Conservation (phyloP, 2,113 vertebrate genomes). For the Eulacestoma nigropectus region DNA sequence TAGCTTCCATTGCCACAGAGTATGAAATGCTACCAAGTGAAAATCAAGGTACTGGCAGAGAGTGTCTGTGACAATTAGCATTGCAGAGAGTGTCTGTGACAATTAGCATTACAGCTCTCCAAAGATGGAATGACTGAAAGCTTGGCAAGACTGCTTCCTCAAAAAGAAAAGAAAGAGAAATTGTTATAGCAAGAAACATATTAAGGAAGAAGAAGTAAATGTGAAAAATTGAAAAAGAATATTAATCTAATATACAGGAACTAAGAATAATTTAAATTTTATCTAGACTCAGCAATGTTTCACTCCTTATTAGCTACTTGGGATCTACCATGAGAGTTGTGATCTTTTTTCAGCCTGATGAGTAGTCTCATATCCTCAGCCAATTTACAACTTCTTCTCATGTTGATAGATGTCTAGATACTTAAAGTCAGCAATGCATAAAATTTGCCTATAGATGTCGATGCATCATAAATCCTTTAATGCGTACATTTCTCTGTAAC, state of each 20-base stretch:
- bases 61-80: not conserved
- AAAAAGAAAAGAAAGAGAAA: not conserved
- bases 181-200: not conserved
- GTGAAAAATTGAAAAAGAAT: not conserved
- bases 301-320: not conserved
- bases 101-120: not conserved
- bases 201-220: not conserved
- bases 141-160: not conserved
- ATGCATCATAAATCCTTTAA: conserved; percentile 31
- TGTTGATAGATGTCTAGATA: not conserved
- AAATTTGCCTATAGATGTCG: not conserved
- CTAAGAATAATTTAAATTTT: not conserved
- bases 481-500: not conserved
- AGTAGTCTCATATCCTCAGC: not conserved
- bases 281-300: not conserved
- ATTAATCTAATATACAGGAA: not conserved
- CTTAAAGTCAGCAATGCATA: conserved; percentile 7
- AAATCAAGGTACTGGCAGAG: not conserved
- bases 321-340: not conserved
- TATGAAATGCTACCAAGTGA: not conserved
- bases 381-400: not conserved
- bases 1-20: not conserved
- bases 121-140: not conserved
- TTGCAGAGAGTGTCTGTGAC: not conserved
- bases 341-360: not conserved